phyloP scores from a whole-genome alignment of 2,888 invertebrate species.

The Drosophila neonasuta region DNA sequence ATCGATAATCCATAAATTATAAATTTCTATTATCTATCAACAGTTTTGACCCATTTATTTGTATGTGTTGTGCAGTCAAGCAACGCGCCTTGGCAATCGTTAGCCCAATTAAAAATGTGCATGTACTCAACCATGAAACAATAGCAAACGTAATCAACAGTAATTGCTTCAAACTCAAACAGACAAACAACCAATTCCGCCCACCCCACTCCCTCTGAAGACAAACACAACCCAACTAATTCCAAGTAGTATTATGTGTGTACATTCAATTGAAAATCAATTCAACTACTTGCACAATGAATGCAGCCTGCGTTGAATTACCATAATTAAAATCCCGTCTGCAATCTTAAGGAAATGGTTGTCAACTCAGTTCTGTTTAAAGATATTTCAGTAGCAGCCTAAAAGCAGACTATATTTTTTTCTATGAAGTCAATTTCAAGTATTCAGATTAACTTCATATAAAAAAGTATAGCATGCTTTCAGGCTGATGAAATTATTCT shows the following conservation, averaged over 20 bases:
- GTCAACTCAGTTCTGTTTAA: background rate
- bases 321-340: background rate
- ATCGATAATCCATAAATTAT: constrained; percentile 27
- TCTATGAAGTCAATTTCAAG: background rate
- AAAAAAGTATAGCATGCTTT: too few species aligned
- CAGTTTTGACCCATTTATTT: background rate
- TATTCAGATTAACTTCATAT: too few species aligned
- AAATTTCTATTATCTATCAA: constrained; percentile 30
- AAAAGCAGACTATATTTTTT: background rate
- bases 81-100: constrained; percentile 3
- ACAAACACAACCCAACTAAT: constrained; percentile 16
- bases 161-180: constrained; percentile 53
- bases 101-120: constrained; percentile 33
- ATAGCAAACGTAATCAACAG: constrained; percentile 50
- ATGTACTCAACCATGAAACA: constrained; percentile 41
- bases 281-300: background rate
- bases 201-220: background rate
- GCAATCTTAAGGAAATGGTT: background rate
- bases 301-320: background rate
- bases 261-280: constrained; percentile 18
- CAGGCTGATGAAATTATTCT: too few species aligned
- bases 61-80: constrained; percentile 10
- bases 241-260: constrained; percentile 1
- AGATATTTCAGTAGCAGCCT: background rate
- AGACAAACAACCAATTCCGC: constrained; percentile 20